phyloP scores from a whole-genome alignment of 2,113 vertebrate species.

The Rhinogobius similis region DNA sequence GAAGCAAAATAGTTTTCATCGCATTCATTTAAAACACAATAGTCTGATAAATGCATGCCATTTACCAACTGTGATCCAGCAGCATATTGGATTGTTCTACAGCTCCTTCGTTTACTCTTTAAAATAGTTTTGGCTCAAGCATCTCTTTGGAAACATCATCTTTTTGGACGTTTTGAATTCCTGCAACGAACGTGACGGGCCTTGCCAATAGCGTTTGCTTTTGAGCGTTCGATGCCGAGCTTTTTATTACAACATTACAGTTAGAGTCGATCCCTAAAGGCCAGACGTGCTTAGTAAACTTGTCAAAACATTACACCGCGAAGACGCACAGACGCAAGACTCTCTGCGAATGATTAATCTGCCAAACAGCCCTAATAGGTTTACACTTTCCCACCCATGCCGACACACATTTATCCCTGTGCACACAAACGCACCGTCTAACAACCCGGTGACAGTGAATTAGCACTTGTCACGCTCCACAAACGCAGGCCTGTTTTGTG shows the following conservation, averaged over 20 bases:
- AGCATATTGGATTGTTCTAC: too few species aligned
- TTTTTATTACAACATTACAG: not conserved
- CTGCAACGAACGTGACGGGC: too few species aligned
- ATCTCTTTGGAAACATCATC: too few species aligned
- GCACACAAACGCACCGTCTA: slow-evolving; percentile 40
- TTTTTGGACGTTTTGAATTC: too few species aligned
- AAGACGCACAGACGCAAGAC: slow-evolving; percentile 48
- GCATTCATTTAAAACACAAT: too few species aligned
- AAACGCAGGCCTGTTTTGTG: slow-evolving; percentile 44
- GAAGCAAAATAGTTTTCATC: too few species aligned
- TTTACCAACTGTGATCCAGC: too few species aligned
- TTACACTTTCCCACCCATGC: slow-evolving; percentile 49
- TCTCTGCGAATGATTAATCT: slow-evolving; percentile 65
- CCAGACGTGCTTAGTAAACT: slow-evolving; percentile 25
- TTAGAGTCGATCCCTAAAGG: not conserved
- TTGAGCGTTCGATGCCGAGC: not conserved
- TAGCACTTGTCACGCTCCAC: slow-evolving; percentile 41
- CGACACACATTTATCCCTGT: slow-evolving; percentile 50
- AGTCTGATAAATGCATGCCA: too few species aligned
- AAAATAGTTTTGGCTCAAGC: too few species aligned
- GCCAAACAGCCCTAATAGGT: slow-evolving; percentile 65
- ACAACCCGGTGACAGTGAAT: slow-evolving; percentile 40
- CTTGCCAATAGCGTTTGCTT: not conserved
- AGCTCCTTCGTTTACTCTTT: too few species aligned
- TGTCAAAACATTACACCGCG: slow-evolving; percentile 55